Percentiles rank a stretch among this genome's conserved stretches.
Conservation (phyloP, 2,888 invertebrate species). For the Agriopis leucophaearia region DNA sequence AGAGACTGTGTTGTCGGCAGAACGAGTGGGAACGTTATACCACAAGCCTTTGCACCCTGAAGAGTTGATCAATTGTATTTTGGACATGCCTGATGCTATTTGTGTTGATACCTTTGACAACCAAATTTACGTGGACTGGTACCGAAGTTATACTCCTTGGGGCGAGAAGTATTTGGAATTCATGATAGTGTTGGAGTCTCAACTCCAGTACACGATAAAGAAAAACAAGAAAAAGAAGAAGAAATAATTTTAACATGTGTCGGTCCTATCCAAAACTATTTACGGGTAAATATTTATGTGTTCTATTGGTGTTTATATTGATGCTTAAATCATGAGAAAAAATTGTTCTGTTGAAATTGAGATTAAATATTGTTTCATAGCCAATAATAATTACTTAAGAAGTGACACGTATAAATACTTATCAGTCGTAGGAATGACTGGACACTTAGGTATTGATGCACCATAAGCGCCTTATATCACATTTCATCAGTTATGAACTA, state of each 20-base stretch:
- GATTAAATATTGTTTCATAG: background rate
- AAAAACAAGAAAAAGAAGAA: slow-evolving; percentile 68
- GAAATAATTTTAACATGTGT: background rate
- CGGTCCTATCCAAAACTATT: background rate
- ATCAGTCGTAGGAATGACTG: background rate
- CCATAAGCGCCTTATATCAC: no score
- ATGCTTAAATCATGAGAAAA: background rate
- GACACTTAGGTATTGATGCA: background rate
- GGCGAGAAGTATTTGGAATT: slow-evolving; percentile 66
- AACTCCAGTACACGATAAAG: slow-evolving; percentile 67
- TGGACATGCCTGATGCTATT: slow-evolving; percentile 63
- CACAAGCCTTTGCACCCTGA: slow-evolving; percentile 80
- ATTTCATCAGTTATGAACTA: no score
- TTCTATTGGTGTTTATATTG: background rate
- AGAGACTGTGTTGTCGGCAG: slow-evolving; percentile 73
- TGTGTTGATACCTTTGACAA: slow-evolving; percentile 75
- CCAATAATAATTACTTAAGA: background rate
- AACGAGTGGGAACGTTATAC: slow-evolving; percentile 82
- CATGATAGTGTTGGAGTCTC: slow-evolving; percentile 68
- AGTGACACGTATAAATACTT: background rate
- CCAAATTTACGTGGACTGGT: slow-evolving; percentile 82
- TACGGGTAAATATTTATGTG: background rate
- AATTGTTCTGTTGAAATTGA: background rate
- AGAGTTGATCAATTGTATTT: slow-evolving; percentile 82
- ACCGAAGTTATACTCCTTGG: slow-evolving; percentile 70